Conservation (phyloP, 2,888 invertebrate species). For the Drosophila subsilvestris region DNA sequence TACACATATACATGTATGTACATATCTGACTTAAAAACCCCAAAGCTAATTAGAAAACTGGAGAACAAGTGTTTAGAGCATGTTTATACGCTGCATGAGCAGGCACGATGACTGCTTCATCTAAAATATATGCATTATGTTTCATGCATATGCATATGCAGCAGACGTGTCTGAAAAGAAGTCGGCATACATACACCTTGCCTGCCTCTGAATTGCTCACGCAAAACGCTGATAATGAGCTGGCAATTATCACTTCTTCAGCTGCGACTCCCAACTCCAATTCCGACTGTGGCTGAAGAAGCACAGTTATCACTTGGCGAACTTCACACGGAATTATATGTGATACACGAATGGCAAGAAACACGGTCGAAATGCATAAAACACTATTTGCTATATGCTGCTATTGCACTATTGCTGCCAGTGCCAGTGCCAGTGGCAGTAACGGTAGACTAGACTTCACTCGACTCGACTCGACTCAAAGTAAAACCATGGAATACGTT, state of each 20-base stretch:
- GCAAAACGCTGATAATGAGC: conserved; percentile 76
- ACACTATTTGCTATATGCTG: conserved; percentile 42
- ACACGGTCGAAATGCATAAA: conserved; percentile 49
- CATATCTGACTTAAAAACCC: not conserved
- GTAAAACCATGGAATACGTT: conserved; percentile 60
- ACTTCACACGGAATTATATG: conserved; percentile 53
- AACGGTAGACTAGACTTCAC: conserved; percentile 57
- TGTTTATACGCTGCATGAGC: conserved; percentile 26
- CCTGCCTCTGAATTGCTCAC: conserved; percentile 56
- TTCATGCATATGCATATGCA: conserved; percentile 28
- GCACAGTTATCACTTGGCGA: conserved; percentile 58
- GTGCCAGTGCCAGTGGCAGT: conserved; percentile 9
- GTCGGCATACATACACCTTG: conserved; percentile 12
- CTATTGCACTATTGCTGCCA: conserved; percentile 20
- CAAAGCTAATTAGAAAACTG: conserved; percentile 27
- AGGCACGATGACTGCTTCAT: conserved; percentile 14
- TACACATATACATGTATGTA: not conserved
- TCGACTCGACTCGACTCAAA: conserved; percentile 6
- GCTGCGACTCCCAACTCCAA: conserved; percentile 26
- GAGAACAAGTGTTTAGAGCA: conserved; percentile 46
- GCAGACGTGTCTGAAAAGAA: not conserved
- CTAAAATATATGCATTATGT: conserved; percentile 40
- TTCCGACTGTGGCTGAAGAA: conserved; percentile 24
- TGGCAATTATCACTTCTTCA: conserved; percentile 73
- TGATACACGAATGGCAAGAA: conserved; percentile 40